Evolutionary conservation across 2,888 invertebrate genomes (phyloP), one percentile per base, ranked within the genome.

Genomic region (Cotesia congregata): DNA sequence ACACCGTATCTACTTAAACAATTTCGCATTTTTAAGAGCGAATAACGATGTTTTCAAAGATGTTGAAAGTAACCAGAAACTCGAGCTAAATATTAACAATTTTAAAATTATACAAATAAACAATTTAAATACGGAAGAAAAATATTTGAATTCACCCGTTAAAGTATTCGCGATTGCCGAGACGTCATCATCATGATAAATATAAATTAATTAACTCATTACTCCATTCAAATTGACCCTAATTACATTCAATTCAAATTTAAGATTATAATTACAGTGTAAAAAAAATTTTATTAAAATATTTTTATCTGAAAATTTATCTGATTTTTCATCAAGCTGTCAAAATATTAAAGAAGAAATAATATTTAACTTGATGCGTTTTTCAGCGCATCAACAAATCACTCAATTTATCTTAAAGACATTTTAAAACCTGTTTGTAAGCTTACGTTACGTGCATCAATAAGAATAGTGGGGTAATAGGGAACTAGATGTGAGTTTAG

Each of bases 401-500:
- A 80, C 78, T 77, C 80, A 83, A 85, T 84, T 84, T 41, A 77
- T 69, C 59, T 74, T 62, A 59, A 39, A 76, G 78, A 62, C 69
- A 83, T 82, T 82, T 79, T 79, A 82, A 83, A 80, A 80, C 80
- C 50, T 64, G 12, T 62, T 65, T 12, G 65, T 65, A 20, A 65
- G 12, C 9, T 9, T 30, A 64, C n/a, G 9, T 17, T 17, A 17
- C 50, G 64, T 40, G n/a, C 15, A 41, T 6, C n/a, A 20, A 65
- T 38, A 6, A 41, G 60, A 72, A 72, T 20, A 41, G 72, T 40
- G 50, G 64, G 38, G 12, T 50, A 50, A 50, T 50, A 65, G 65
- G 38, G 65, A 30, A 12, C 65, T 65, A 30, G 65, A 65, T 30
- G 12, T 7, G 12, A 41, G 68, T 68, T 61, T 71, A 30, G 71